These are phyloP conservation scores for Hemistola chrysoprasaria DNA, from an alignment of 2,888 invertebrate species.

Conservation along the genomic window DNA sequence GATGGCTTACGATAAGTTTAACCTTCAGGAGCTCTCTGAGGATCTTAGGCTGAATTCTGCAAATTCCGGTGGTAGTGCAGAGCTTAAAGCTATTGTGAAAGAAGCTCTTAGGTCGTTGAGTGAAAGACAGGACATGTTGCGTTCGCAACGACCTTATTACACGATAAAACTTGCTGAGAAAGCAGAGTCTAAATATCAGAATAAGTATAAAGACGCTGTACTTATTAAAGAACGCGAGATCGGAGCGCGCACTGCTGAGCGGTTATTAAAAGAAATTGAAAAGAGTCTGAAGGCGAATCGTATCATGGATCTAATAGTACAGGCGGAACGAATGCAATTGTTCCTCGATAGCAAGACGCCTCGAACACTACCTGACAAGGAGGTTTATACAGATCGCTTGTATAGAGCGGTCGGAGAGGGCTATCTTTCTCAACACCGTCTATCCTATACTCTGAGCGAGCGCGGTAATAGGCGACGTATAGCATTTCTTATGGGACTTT, in stretches of 20 bases:
- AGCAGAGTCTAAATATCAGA: conserved; percentile 65
- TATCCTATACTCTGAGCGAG: conserved; percentile 71
- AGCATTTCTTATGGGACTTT: conserved; percentile 71
- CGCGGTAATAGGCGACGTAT: conserved; percentile 70
- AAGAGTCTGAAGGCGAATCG: conserved; percentile 57
- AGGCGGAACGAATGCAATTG: conserved; percentile 72
- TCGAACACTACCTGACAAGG: conserved; percentile 67
- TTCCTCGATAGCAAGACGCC: conserved; percentile 68
- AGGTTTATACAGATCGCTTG: conserved; percentile 63
- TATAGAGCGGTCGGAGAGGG: conserved; percentile 71
- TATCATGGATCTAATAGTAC: conserved; percentile 64
- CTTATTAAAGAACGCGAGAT: conserved; percentile 62
- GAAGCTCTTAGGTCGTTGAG: conserved; percentile 62
- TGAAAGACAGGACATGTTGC: conserved; percentile 70
- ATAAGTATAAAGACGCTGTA: conserved; percentile 59
- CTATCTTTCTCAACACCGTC: conserved; percentile 63
- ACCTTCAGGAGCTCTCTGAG: conserved; percentile 56
- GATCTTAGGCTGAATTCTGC: conserved; percentile 65
- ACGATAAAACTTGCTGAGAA: conserved; percentile 68
- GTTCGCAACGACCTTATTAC: conserved; percentile 70
- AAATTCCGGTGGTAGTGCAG: conserved; percentile 55
- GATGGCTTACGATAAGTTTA: conserved; percentile 76
- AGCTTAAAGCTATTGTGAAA: conserved; percentile 48
- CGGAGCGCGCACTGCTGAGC: conserved; percentile 62
- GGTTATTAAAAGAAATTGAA: conserved; percentile 58